A percentile compares a stretch with the other conserved stretches of the same genome.
Conservation (phyloP, 2,888 invertebrate species). For the Eristalis intricaria region DNA sequence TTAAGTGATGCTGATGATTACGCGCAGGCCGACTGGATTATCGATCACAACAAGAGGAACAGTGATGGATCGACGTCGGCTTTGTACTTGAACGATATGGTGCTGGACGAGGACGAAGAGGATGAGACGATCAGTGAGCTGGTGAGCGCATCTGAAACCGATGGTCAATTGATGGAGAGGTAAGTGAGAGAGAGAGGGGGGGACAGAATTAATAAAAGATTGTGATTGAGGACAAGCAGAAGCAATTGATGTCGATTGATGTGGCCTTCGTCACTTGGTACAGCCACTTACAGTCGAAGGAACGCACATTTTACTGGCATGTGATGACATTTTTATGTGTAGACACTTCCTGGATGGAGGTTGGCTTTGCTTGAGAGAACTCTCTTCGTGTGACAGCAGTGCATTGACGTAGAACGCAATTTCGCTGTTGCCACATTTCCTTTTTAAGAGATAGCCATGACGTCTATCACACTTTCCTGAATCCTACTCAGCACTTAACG, state of each 20-base stretch:
- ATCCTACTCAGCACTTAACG: too few relatives aligned
- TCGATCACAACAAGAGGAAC: conserved; percentile 51
- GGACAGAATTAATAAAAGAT: neutral
- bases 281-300: neutral
- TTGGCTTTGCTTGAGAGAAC: too few relatives aligned
- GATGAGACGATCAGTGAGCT: conserved; percentile 77
- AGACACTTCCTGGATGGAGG: neutral
- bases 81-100: conserved; percentile 75
- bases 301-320: neutral
- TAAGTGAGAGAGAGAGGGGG: conserved; percentile 68
- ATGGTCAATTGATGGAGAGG: conserved; percentile 75
- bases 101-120: conserved; percentile 77
- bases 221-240: conserved; percentile 13
- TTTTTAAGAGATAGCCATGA: too few relatives aligned
- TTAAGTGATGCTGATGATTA: conserved; percentile 56
- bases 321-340: neutral
- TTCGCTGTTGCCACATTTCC: too few relatives aligned
- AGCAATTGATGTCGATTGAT: conserved; percentile 35
- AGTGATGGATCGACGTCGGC: conserved; percentile 42
- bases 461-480: too few relatives aligned
- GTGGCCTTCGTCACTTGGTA: neutral
- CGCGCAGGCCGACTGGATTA: conserved; percentile 49
- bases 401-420: too few relatives aligned
- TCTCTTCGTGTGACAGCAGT: too few relatives aligned
- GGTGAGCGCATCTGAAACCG: conserved; percentile 74